Conservation (phyloP, 1,140 invertebrate genomes). For the Ctenoplectra terminalis region DNA sequence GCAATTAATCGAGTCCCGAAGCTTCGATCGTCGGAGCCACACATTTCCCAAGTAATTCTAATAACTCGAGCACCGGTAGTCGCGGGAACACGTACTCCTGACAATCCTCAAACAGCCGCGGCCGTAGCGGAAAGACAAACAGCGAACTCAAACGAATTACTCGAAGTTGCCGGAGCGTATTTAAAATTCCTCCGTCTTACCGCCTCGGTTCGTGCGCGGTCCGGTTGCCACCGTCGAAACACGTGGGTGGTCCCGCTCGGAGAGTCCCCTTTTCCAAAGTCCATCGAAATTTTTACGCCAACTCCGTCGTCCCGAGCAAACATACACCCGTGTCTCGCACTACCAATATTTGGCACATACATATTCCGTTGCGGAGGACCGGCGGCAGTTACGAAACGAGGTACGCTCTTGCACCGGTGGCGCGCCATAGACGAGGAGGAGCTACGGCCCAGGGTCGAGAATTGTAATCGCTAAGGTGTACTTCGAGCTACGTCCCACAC, state of each 20-base stretch:
- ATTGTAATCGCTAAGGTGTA: constrained; percentile 72
- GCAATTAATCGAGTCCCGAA: background rate
- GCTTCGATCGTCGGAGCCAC: background rate
- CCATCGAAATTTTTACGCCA: constrained; percentile 55
- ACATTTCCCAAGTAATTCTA: constrained; percentile 12
- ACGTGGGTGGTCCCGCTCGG: background rate
- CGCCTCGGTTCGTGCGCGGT: background rate
- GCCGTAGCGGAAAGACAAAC: constrained; percentile 25
- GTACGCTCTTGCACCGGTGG: background rate
- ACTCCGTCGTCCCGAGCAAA: constrained; percentile 24
- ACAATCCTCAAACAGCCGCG: constrained; percentile 24
- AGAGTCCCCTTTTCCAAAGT: background rate
- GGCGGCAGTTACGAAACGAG: constrained; percentile 45
- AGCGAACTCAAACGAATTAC: constrained; percentile 42
- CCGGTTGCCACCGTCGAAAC: background rate
- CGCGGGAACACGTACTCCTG: constrained; percentile 14
- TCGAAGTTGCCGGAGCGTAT: constrained; percentile 12
- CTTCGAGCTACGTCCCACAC: constrained; percentile 57
- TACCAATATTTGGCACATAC: constrained; percentile 69
- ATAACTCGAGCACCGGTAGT: background rate
- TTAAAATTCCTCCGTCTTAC: constrained; percentile 36
- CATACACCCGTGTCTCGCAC: constrained; percentile 32
- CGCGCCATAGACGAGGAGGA: constrained; percentile 12
- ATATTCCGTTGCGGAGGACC: constrained; percentile 56
- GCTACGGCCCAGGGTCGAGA: constrained; percentile 41